Evolutionary conservation across 2,113 vertebrate species (phyloP), one percentile per base, ranked within the genome.

Genomic region (Lynx canadensis): DNA sequence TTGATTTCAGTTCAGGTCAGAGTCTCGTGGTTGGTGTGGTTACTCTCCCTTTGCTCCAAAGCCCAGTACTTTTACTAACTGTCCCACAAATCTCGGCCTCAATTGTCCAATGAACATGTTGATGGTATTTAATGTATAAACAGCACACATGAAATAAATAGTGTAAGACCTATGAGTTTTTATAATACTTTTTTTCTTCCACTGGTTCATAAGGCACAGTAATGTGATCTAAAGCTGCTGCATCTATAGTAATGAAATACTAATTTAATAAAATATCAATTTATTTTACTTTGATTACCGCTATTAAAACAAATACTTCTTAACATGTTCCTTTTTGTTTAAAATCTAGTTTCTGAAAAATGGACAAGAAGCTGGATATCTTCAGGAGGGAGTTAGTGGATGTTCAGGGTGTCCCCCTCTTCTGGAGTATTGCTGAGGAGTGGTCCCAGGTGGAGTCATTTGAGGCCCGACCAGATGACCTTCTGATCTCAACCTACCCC

Each of bases 401-500:
- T n/a, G 63, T 98, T 76, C 95, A 95, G 0, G 97, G 95, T 3
- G n/a, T 98, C 0, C 97, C 97, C 1, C 48, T 99, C 31, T 98
- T 88, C 92, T 96, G 97, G 92, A 16, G 4, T 50, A 98, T 80
- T 29, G 69, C 97, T 0, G 92, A 98, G 9, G 89, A 96, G 1
- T 98, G 98, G 98, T 93, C 91, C 0, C 92, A 96, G 89, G 97
- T 98, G 50, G 82, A 98, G 63, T 73, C 89, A 68, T 98, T 98
- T 97, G 97, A 98, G 78, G 96, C 92, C 48, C 48, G 4, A 31
- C 80, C 97, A 18, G 98, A 98, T 0, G 98, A 98, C 65, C 73
- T 98, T 91, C 82, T 98, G 63, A 93, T 98, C 0, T 4, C 97
- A 55, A 98, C 98, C 65, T 98, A 98, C 50, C 98, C 98, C n/a